These are phyloP conservation scores for Baronia brevicornis DNA, from an alignment of 2,888 invertebrate genomes.

Conservation along the genomic window DNA sequence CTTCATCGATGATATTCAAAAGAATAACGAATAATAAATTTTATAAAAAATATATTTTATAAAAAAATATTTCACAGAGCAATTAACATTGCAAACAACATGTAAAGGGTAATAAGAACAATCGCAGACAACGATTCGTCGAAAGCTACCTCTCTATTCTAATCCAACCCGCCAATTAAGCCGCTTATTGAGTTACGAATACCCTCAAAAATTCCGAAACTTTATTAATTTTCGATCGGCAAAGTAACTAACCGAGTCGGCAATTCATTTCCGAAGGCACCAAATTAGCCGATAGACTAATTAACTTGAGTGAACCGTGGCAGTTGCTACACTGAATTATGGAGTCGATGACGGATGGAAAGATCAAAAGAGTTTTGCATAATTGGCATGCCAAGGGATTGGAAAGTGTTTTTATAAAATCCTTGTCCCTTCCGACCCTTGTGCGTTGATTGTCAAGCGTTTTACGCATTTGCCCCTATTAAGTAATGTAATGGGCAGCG, in stretches of 20 bases:
- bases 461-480: too few species aligned
- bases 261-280: constrained; percentile 10
- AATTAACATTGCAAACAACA: too few species aligned
- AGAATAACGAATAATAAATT: too few species aligned
- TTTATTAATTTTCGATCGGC: constrained; percentile 14
- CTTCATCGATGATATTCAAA: too few species aligned
- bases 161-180: constrained; percentile 5
- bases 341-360: constrained; percentile 7
- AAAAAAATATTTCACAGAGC: too few species aligned
- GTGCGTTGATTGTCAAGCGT: too few species aligned
- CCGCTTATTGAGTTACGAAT: constrained; percentile 12
- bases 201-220: constrained; percentile 12
- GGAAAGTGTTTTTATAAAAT: too few species aligned
- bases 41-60: too few species aligned
- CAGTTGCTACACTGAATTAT: constrained; percentile 9
- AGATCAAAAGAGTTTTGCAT: too few species aligned
- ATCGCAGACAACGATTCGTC: constrained; percentile 7
- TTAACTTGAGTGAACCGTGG: constrained; percentile 10
- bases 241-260: constrained; percentile 12
- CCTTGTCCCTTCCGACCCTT: too few species aligned
- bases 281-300: constrained; percentile 13
- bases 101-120: background rate
- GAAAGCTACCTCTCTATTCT: constrained; percentile 1
- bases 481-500: too few species aligned
- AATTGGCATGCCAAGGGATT: too few species aligned